These are phyloP conservation scores for Chironomus striatipennis DNA, from an alignment of 1,140 invertebrate genomes.

Conservation along the genomic window DNA sequence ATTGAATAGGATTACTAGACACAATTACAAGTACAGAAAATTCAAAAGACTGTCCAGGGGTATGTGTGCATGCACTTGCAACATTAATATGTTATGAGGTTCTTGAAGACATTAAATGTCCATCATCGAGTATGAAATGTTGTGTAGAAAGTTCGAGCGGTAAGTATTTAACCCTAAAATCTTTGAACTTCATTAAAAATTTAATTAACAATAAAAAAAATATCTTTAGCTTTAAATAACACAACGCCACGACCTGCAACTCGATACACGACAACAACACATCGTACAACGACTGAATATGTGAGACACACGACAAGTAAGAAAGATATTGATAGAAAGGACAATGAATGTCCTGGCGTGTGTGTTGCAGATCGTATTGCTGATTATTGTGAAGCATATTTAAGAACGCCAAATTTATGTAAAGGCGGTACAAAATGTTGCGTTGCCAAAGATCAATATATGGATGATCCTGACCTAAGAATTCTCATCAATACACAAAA, in stretches of 20 bases:
- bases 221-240: not conserved
- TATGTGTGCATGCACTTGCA: constrained; percentile 72
- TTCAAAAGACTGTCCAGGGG: constrained; percentile 73
- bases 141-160: constrained; percentile 59
- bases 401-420: constrained; percentile 60
- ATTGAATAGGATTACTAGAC: constrained; percentile 63
- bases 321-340: constrained; percentile 30
- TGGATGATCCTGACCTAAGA: constrained; percentile 44
- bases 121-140: constrained; percentile 68
- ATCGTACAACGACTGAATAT: constrained; percentile 35
- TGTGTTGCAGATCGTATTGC: constrained; percentile 73
- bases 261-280: constrained; percentile 25
- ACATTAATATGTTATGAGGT: constrained; percentile 76
- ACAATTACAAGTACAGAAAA: constrained; percentile 73
- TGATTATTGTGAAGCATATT: constrained; percentile 74
- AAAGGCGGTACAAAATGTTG: constrained; percentile 63
- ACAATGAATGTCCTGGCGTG: constrained; percentile 58
- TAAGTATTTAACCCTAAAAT: constrained; percentile 31
- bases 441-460: constrained; percentile 61
- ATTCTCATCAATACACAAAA: constrained; percentile 28
- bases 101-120: constrained; percentile 68
- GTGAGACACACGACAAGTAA: constrained; percentile 31
- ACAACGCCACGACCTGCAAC: constrained; percentile 28
- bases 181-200: constrained; percentile 20
- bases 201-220: constrained; percentile 15